These are phyloP conservation scores for Chrysodeixis includens DNA, from an alignment of 2,888 invertebrate species.

Conservation along the genomic window DNA sequence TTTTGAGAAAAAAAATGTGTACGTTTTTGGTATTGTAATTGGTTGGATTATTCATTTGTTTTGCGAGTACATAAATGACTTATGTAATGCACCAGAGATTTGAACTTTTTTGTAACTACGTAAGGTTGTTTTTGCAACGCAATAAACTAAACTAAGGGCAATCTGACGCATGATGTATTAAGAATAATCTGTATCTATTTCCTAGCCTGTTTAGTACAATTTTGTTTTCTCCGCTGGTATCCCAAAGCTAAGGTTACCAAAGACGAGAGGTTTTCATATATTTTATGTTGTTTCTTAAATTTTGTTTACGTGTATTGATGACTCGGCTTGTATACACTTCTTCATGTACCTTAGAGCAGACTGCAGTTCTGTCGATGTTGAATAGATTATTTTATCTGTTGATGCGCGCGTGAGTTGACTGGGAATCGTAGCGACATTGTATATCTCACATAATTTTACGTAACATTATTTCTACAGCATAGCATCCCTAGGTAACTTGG, in stretches of 20 bases:
- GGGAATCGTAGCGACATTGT: too few relatives aligned
- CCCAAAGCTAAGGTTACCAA: conserved; percentile 80
- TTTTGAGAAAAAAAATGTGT: conserved; percentile 76
- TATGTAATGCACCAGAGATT: conserved; percentile 80
- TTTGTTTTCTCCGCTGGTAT: conserved; percentile 63
- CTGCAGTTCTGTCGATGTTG: conserved; percentile 58
- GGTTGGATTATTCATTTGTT: conserved; percentile 60
- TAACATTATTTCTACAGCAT: too few relatives aligned
- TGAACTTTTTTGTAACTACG: conserved; percentile 68
- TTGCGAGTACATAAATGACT: conserved; percentile 54
- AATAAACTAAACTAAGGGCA: conserved; percentile 64
- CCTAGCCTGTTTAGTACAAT: conserved; percentile 82
- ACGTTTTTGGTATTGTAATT: conserved; percentile 71
- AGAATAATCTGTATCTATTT: conserved; percentile 46
- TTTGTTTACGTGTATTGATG: conserved; percentile 66
- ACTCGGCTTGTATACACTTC: conserved; percentile 64
- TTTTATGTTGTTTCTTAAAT: conserved; percentile 64
- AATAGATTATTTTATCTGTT: conserved; percentile 49
- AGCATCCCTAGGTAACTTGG: too few relatives aligned
- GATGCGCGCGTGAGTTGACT: conserved; percentile 46
- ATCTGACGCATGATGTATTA: conserved; percentile 53
- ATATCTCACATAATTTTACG: too few relatives aligned
- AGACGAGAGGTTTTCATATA: conserved; percentile 72
- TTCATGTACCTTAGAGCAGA: conserved; percentile 58
- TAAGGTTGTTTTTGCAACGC: conserved; percentile 69